Base-by-base conservation (phyloP, 2,888 invertebrate genomes). In the Stegana nigrithorax region DNA sequence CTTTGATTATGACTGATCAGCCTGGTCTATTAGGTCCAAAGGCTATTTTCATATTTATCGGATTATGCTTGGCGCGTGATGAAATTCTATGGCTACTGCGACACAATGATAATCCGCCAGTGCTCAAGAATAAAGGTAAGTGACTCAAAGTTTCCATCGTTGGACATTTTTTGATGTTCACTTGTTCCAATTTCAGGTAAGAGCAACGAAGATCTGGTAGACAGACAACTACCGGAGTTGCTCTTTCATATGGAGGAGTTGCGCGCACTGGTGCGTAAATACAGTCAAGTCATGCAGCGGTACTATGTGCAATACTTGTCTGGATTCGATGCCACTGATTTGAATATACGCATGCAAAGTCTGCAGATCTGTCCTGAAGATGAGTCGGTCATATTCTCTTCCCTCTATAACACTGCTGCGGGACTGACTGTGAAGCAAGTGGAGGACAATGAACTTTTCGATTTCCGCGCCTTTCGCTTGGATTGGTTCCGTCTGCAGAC, bases 401-500 rank as follows among this genome's bases (percentile, higher is more conserved):
- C 97, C 10, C 88, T 98, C 60, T 96, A 95, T 84, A 95, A 93
- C 74, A 94, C 93, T 21, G 93, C 98, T 70, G 91, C 93, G 1
- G 91, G 89, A 83, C 87, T 97, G 51, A 93, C 91, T 58, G 94
- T 97, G 0, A 97, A 96, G 82, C 97, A 98, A 89, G 97, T 98
- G 47, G 97, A 97, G 86, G 97, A 96, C 42, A 96, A 96, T 86
- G 96, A 96, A 83, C 84, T 96, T 2, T 97, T 98, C 87, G 97
- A 99, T 87, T 97, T 99, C 82, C 90, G 96, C 69, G 96, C 96
- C 25, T 91, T 98, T 75, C 90, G 99, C 26, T 86, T 98, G 64
- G 99, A 99, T 84, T 99, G 99, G 99, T 96, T 96, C 83, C 90
- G 99, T 69, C 87, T 99, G 56, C 98, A 98, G 87, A 94, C 98